phyloP scores from a whole-genome alignment of 2,113 vertebrate species.

The Hymenochirus boettgeri region DNA sequence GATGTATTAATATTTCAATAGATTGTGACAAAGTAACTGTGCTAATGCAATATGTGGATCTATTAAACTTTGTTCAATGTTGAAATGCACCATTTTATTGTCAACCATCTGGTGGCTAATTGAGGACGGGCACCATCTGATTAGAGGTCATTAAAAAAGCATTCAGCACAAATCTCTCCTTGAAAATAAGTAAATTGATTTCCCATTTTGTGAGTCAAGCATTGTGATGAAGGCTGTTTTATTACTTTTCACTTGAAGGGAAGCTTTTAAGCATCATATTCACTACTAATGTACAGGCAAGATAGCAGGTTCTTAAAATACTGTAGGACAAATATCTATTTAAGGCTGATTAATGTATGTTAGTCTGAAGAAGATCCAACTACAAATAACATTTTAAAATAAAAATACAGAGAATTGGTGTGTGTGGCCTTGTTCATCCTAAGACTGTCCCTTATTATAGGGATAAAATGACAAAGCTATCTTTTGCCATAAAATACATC shows the following conservation, averaged over 20 bases:
- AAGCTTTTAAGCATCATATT: conserved; percentile 43
- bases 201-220: conserved; percentile 46
- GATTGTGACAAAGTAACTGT: background rate
- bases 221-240: conserved; percentile 46
- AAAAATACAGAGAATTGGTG: too few species aligned
- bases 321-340: conserved; percentile 47
- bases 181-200: conserved; percentile 56
- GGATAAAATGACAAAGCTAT: too few species aligned
- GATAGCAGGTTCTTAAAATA: conserved; percentile 46
- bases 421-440: too few species aligned
- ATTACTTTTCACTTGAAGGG: conserved; percentile 45
- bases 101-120: conserved; percentile 38
- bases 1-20: background rate
- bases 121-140: conserved; percentile 33
- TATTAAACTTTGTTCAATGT: background rate
- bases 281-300: conserved; percentile 25
- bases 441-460: too few species aligned
- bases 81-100: conserved; percentile 26
- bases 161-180: conserved; percentile 53
- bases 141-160: conserved; percentile 50
- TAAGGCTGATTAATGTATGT: conserved; percentile 54
- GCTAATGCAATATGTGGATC: background rate
- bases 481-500: too few species aligned
- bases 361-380: too few species aligned
- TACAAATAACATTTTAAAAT: too few species aligned